Evolutionary conservation across 2,797 vertebrate species (phyloP).

Genomic region (Poecile montanus): DNA sequence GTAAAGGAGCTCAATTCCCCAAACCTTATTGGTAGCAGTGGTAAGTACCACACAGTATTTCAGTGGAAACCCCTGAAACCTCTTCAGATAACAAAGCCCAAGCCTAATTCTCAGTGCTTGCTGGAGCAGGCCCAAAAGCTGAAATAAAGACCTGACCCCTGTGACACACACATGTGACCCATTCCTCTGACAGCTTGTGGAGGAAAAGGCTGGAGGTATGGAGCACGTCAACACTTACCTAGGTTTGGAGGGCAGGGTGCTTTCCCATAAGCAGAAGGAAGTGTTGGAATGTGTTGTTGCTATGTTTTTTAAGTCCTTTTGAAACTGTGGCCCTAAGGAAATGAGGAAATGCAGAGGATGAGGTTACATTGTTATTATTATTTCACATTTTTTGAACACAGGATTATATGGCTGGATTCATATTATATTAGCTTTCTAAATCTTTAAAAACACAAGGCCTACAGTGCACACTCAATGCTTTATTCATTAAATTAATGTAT

Average conservation of each 20-base stretch:
- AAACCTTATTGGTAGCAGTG: background rate
- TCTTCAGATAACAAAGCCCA: background rate
- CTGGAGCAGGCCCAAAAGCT: background rate
- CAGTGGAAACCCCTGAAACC: background rate
- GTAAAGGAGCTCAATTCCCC: background rate
- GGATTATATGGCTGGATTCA: constrained; percentile 12
- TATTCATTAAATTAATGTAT: background rate
- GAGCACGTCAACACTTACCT: constrained; percentile 21
- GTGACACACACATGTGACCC: background rate
- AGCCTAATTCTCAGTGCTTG: background rate
- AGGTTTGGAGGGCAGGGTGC: constrained; percentile 5
- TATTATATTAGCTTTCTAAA: constrained; percentile 45
- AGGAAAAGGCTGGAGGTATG: background rate
- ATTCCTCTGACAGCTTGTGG: background rate
- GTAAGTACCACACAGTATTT: background rate
- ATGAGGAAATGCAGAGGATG: constrained; percentile 60
- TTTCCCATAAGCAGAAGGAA: constrained; percentile 55
- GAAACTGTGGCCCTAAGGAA: constrained; percentile 56
- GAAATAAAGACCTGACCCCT: constrained; percentile 6
- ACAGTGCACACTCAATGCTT: background rate
- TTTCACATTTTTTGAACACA: constrained; percentile 48
- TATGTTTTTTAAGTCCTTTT: constrained; percentile 59
- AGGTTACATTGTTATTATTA: constrained; percentile 58
- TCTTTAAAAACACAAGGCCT: background rate
- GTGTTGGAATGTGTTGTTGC: constrained; percentile 62